A percentile compares a stretch with the other conserved stretches of the same genome.
These are phyloP conservation scores for Pseudochromis fuscus DNA, from an alignment of 2,797 vertebrate species.

Conservation along the genomic window DNA sequence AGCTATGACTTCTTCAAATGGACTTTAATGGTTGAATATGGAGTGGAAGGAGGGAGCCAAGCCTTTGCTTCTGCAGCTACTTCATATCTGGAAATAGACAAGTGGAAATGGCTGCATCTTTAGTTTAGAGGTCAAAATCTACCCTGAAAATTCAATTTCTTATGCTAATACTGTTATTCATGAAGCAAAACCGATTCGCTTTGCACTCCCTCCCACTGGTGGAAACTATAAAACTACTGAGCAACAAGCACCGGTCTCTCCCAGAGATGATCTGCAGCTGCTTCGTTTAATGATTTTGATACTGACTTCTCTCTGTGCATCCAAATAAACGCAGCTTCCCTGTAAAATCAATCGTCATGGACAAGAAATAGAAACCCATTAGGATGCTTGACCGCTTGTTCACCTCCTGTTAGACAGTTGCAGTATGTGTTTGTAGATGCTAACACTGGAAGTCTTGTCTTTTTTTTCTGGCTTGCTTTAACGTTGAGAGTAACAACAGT, in stretches of 20 bases:
- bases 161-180: slow-evolving; percentile 29
- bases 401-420: background rate
- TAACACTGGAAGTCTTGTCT: slow-evolving; percentile 29
- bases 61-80: slow-evolving; percentile 3
- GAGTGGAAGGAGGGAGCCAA: slow-evolving; percentile 10
- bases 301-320: slow-evolving; percentile 3
- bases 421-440: slow-evolving; percentile 22
- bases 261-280: slow-evolving; percentile 10
- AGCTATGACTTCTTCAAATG: slow-evolving; percentile 47
- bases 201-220: background rate
- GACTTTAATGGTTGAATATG: slow-evolving; percentile 54
- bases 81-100: slow-evolving; percentile 37
- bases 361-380: slow-evolving; percentile 17
- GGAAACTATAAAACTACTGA: slow-evolving; percentile 5
- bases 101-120: slow-evolving; percentile 55
- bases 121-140: slow-evolving; percentile 15
- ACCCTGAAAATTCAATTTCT: slow-evolving; percentile 41
- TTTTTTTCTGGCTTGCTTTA: background rate
- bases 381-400: slow-evolving; percentile 7
- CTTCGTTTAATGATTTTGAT: slow-evolving; percentile 1
- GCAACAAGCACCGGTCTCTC: background rate
- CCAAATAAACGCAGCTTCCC: background rate
- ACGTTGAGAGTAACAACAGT: slow-evolving; percentile 23
- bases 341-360: background rate
- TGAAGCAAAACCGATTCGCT: slow-evolving; percentile 26